phyloP scores from a whole-genome alignment of 2,113 vertebrate species.

The Phrynosoma blainvillii region DNA sequence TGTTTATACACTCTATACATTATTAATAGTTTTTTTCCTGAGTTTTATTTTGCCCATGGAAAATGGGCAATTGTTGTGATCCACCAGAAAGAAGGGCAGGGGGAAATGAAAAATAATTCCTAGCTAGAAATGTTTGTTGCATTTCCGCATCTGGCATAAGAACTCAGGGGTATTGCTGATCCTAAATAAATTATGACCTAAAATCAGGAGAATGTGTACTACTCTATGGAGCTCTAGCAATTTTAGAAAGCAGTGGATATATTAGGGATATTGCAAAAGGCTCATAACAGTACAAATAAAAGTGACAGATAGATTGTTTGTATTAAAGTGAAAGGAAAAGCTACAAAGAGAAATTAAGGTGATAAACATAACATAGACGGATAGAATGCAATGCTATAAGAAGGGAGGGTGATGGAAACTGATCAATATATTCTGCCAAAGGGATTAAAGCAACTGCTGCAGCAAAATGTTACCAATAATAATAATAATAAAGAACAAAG shows the following conservation, averaged over 20 bases:
- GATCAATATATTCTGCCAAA: constrained; percentile 14
- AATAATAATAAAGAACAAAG: not conserved
- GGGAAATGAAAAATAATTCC: not conserved
- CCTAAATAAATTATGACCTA: constrained; percentile 13
- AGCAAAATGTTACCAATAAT: constrained; percentile 27
- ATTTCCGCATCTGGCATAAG: not conserved
- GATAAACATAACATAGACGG: constrained; percentile 15
- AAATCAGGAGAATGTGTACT: not conserved
- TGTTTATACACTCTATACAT: not conserved
- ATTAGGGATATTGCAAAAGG: not conserved
- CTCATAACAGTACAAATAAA: constrained; percentile 21
- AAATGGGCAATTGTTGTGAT: constrained; percentile 11
- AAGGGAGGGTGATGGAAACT: constrained; percentile 33
- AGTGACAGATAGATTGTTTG: constrained; percentile 34
- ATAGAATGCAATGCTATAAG: constrained; percentile 32
- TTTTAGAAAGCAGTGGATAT: constrained; percentile 25
- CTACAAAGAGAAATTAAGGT: constrained; percentile 49
- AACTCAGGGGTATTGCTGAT: not conserved
- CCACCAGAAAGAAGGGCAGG: not conserved
- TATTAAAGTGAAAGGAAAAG: constrained; percentile 32
- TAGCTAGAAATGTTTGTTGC: not conserved
- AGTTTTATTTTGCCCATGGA: not conserved
- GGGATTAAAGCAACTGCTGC: constrained; percentile 41
- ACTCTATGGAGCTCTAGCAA: not conserved
- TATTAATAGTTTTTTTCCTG: not conserved